Evolutionary conservation across 2,113 vertebrate genomes (phyloP), one percentile per base, ranked within the genome.

Genomic region (Ochotona princeps): DNA sequence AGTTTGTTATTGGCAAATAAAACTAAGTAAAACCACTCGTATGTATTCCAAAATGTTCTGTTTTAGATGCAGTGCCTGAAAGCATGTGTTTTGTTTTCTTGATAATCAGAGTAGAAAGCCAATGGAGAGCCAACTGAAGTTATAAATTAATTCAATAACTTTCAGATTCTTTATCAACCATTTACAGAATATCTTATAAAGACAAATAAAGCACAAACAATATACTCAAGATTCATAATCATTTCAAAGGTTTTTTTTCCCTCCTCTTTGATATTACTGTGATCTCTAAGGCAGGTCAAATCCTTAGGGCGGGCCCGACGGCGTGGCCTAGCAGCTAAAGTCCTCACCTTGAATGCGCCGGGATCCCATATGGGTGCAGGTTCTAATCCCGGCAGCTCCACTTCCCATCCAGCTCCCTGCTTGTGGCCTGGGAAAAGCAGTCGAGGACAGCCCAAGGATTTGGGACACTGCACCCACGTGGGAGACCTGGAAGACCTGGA

Each of bases 11-110:
- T 44, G 30, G 17, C 57, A 75, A 91, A 67, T 91, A 57, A 81
- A 93, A 18, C 12, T 69, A 65, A 95, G 73, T 65, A 30, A 78
- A 91, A 89, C 3, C 70, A 47, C 13, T 26, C 13, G 78, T 54
- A 81, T 83, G 61, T 83, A 75, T 76, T 96, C 81, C 44, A 63
- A 82, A 89, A 51, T 72, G 30, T 35, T 83, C 61, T 73, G 7
- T 89, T 44, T 96, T 60, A 60, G 2, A 51, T 73, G 60, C 21
- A 26, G 75, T 80, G n/a, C 18, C 65, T n/a, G 12, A 76, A 76
- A 63, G 47, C 28, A 76, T 32, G 9, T 74, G 14, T 15, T 85
- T 94, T 1, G 6, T 38, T 51, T 66, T 74, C 73, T 47, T 79
- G 51, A 35, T 54, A 69, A 18, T 12, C 21, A 89, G 51, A 60